phyloP scores from a whole-genome alignment of 2,797 vertebrate species.

The Petrocephalus schoutedeni region DNA sequence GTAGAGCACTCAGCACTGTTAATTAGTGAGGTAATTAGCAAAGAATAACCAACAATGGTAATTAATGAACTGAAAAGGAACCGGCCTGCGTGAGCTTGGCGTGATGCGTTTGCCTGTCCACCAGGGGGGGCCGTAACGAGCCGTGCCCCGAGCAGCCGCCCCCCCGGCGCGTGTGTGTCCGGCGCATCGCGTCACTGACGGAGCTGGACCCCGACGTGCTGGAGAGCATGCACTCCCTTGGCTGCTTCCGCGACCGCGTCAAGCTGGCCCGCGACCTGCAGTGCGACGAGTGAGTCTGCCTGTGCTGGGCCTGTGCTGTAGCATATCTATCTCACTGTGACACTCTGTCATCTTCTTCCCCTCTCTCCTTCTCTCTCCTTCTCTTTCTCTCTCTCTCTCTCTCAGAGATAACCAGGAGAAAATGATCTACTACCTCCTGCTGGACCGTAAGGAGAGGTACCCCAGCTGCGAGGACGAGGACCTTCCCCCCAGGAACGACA shows the following conservation, averaged over 20 bases:
- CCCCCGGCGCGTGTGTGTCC: slow-evolving; percentile 75
- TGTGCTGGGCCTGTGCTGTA: background rate
- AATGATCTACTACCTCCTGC: slow-evolving; percentile 88
- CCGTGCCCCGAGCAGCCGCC: slow-evolving; percentile 80
- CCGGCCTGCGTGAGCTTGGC: background rate
- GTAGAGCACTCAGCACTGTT: background rate
- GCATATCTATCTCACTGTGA: background rate
- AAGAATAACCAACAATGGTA: background rate
- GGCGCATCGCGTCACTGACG: slow-evolving; percentile 73
- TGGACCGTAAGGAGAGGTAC: slow-evolving; percentile 86
- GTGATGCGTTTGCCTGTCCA: background rate
- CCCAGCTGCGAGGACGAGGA: slow-evolving; percentile 88
- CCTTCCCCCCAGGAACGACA: slow-evolving; percentile 78
- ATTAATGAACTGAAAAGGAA: background rate
- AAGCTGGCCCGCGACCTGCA: slow-evolving; percentile 81
- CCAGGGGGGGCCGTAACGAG: slow-evolving; percentile 79
- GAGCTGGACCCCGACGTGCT: slow-evolving; percentile 86
- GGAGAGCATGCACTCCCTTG: slow-evolving; percentile 86
- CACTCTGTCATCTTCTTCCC: background rate
- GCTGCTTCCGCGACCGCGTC: slow-evolving; percentile 82
- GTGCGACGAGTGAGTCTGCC: slow-evolving; percentile 72
- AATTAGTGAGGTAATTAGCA: background rate
- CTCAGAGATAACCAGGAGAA: slow-evolving; percentile 87
- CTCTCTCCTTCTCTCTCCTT: background rate
- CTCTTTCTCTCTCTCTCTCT: background rate